Conservation (phyloP, 2,797 vertebrate species). For the Sarcoramphus papa region DNA sequence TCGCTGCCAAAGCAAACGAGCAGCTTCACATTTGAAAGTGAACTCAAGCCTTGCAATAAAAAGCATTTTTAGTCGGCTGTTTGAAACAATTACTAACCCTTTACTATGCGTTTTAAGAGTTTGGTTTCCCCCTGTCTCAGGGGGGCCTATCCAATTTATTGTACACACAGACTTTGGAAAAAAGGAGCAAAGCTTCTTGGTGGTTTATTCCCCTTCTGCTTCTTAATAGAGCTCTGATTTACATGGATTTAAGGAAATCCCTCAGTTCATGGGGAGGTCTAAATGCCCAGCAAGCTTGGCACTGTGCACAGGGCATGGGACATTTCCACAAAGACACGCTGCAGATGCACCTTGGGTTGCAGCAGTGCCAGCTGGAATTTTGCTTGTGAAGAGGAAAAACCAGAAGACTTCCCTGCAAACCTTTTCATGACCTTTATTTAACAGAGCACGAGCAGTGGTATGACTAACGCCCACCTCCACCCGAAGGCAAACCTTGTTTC, state of each 20-base stretch:
- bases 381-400: background rate
- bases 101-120: background rate
- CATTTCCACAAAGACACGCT: rapidly evolving
- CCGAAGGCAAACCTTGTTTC: background rate
- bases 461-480: background rate
- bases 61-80: background rate
- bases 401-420: background rate
- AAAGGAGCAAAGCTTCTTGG: background rate
- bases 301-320: background rate
- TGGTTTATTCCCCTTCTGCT: background rate
- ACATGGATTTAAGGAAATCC: background rate
- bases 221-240: background rate
- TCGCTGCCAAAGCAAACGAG: slow-evolving; percentile 25
- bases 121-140: background rate
- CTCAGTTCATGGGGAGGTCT: background rate
- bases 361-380: background rate
- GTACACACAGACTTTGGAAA: background rate
- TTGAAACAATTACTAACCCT: slow-evolving; percentile 50
- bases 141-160: background rate
- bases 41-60: background rate
- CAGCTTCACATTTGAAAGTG: slow-evolving; percentile 19
- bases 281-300: background rate
- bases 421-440: background rate
- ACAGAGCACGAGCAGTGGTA: background rate
- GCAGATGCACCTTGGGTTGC: background rate